Evolutionary conservation across 2,888 invertebrate genomes (phyloP).

Genomic region (Drosophila borealis): DNA sequence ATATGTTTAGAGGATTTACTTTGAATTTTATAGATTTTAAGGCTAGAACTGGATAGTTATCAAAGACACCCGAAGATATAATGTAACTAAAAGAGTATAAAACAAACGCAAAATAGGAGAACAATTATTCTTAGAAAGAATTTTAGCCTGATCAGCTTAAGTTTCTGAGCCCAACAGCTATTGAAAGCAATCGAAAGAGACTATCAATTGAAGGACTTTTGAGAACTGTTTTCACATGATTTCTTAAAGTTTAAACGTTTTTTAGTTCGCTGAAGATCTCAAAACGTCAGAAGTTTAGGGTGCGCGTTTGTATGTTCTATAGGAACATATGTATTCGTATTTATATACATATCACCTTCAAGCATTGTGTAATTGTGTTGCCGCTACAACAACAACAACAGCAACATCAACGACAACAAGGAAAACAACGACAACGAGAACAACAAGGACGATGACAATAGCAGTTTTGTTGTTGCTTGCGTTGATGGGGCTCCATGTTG

Average conservation of each 20-base stretch:
- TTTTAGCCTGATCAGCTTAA: too few relatives aligned
- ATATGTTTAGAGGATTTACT: too few relatives aligned
- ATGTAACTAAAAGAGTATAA: too few relatives aligned
- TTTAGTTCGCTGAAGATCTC: too few relatives aligned
- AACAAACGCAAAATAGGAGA: too few relatives aligned
- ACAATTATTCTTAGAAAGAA: too few relatives aligned
- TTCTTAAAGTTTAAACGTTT: not conserved
- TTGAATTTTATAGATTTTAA: too few relatives aligned
- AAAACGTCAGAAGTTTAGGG: too few relatives aligned
- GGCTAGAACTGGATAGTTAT: too few relatives aligned
- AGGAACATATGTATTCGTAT: constrained; percentile 9
- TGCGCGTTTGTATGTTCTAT: not conserved
- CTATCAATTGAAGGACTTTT: not conserved
- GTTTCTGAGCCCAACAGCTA: too few relatives aligned
- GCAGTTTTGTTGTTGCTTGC: constrained; percentile 51
- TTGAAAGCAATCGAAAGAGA: too few relatives aligned
- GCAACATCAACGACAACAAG: constrained; percentile 43
- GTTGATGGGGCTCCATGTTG: constrained; percentile 17
- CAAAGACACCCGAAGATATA: too few relatives aligned
- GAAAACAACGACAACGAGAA: constrained; percentile 34
- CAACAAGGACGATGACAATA: constrained; percentile 60
- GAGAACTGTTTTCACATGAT: not conserved
- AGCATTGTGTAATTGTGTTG: constrained; percentile 69
- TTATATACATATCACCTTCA: constrained; percentile 37
- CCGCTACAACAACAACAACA: constrained; percentile 20